These are phyloP conservation scores for Spinibarbus caldwelli DNA, from an alignment of 2,797 vertebrate species.

Conservation along the genomic window DNA sequence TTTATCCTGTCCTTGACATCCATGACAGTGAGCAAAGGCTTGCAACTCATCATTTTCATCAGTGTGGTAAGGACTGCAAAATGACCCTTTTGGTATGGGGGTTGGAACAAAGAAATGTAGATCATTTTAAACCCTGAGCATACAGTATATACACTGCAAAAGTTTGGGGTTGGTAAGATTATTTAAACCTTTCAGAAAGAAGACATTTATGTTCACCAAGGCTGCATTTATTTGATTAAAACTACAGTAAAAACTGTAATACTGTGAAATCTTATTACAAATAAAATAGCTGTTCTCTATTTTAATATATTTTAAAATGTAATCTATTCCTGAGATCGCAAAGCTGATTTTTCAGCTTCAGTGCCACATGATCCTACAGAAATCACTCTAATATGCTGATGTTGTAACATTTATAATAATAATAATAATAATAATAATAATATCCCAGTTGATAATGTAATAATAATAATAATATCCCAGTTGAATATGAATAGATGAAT, in stretches of 20 bases:
- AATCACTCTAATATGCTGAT: background rate
- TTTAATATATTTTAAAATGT: background rate
- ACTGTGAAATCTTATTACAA: background rate
- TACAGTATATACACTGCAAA: background rate
- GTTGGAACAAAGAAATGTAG: background rate
- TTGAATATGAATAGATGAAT: too few relatives aligned
- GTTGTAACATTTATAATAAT: background rate
- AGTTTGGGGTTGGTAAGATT: background rate
- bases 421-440: background rate
- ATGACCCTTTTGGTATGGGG: background rate
- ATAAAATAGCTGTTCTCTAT: background rate
- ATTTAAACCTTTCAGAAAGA: background rate
- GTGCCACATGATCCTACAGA: background rate
- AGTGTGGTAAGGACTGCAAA: background rate
- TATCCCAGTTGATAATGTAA: too few relatives aligned
- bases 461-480: too few relatives aligned
- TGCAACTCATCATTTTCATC: background rate
- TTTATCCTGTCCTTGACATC: background rate
- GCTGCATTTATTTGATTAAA: background rate
- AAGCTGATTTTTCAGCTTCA: background rate
- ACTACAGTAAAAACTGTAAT: background rate
- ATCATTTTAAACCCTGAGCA: background rate
- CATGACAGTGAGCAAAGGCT: background rate
- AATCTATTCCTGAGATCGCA: background rate
- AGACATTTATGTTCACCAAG: background rate